These are phyloP conservation scores for Cephus cinctus DNA, from an alignment of 1,140 invertebrate species.

Conservation along the genomic window DNA sequence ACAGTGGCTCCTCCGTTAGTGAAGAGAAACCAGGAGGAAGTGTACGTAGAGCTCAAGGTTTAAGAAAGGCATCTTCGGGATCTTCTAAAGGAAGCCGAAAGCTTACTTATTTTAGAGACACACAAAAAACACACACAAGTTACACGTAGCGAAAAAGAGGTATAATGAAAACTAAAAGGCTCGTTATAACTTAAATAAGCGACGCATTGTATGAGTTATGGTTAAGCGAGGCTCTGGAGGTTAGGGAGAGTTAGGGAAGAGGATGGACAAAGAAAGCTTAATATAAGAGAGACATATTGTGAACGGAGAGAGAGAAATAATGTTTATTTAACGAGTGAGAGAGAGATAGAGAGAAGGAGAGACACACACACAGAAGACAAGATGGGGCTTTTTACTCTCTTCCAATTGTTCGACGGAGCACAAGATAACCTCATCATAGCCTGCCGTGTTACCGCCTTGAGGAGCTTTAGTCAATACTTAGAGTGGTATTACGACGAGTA, in stretches of 20 bases:
- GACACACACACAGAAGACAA: neutral
- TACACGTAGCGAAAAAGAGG: too few species aligned
- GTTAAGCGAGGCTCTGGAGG: too few species aligned
- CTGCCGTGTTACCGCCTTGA: constrained; percentile 27
- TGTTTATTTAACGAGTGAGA: neutral
- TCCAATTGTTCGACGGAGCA: constrained; percentile 27
- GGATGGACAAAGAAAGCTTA: neutral
- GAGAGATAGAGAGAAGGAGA: neutral
- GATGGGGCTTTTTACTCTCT: neutral
- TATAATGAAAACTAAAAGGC: too few species aligned
- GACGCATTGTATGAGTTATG: too few species aligned
- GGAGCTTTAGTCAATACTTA: constrained; percentile 44
- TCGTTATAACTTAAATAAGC: too few species aligned
- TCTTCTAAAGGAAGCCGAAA: too few species aligned
- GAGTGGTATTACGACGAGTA: constrained; percentile 4
- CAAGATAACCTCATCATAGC: constrained; percentile 34
- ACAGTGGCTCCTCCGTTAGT: neutral
- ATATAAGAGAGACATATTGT: neutral
- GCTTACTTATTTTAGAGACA: too few species aligned
- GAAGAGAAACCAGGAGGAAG: too few species aligned
- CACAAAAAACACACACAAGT: too few species aligned
- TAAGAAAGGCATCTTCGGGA: too few species aligned
- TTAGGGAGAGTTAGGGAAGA: too few species aligned
- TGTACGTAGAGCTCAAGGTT: too few species aligned
- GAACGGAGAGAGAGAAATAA: neutral